phyloP scores from a whole-genome alignment of 1,140 invertebrate genomes.

The Diachasmimorpha longicaudata region DNA sequence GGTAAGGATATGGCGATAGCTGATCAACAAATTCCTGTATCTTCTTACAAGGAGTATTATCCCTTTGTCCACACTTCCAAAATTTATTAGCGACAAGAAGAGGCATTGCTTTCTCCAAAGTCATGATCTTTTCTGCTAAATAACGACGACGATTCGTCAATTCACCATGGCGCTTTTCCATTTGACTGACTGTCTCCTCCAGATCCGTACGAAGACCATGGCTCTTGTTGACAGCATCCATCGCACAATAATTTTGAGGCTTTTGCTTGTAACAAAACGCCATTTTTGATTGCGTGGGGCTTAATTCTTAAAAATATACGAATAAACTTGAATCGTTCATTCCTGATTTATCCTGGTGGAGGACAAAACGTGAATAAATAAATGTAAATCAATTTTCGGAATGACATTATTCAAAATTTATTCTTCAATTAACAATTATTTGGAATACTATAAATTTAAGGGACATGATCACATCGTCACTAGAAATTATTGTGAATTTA shows the following conservation, averaged over 20 bases:
- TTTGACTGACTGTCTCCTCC: conserved; percentile 23
- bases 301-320: neutral
- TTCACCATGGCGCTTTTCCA: conserved; percentile 42
- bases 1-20: conserved; percentile 39
- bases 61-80: conserved; percentile 25
- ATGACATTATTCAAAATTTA: neutral
- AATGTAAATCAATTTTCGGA: neutral
- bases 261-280: neutral
- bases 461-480: neutral
- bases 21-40: conserved; percentile 45
- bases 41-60: conserved; percentile 39
- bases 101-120: conserved; percentile 53
- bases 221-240: neutral
- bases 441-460: neutral
- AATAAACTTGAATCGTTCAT: neutral
- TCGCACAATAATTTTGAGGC: neutral
- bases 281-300: neutral
- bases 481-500: neutral
- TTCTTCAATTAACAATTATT: neutral
- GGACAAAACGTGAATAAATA: neutral
- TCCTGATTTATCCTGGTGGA: neutral
- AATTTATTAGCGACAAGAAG: conserved; percentile 47
- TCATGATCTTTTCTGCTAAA: conserved; percentile 44
- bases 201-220: neutral
- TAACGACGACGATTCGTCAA: conserved; percentile 39